phyloP scores from a whole-genome alignment of 2,113 vertebrate species.

The Ibidorhyncha struthersii region DNA sequence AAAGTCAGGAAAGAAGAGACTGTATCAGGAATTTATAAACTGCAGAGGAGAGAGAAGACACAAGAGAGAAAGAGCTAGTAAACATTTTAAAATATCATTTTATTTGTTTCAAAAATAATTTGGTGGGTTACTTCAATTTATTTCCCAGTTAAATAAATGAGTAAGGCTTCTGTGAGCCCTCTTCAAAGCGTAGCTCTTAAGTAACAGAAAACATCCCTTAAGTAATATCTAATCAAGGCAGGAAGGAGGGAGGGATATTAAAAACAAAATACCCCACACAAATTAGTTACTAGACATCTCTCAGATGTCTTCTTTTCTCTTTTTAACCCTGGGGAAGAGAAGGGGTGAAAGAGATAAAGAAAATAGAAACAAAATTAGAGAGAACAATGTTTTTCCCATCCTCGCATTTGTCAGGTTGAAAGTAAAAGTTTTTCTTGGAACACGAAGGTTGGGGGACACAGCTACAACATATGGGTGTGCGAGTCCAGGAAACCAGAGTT shows the following conservation, averaged over 20 bases:
- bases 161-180: neutral
- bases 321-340: neutral
- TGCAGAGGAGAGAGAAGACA: neutral
- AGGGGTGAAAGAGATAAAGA: neutral
- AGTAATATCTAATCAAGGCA: neutral
- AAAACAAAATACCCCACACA: neutral
- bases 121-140: neutral
- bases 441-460: neutral
- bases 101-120: neutral
- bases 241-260: neutral
- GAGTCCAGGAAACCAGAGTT: neutral
- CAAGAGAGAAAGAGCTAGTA: neutral
- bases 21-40: neutral
- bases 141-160: neutral
- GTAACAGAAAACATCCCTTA: neutral
- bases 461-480: rapidly evolving
- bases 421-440: neutral
- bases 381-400: neutral
- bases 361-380: neutral
- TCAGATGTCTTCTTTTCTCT: neutral
- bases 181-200: neutral
- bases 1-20: neutral
- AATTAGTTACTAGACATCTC: neutral
- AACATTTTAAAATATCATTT: neutral
- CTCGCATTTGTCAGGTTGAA: neutral